phyloP scores from a whole-genome alignment of 2,113 vertebrate genomes.

The Pelvicachromis taeniatus region DNA sequence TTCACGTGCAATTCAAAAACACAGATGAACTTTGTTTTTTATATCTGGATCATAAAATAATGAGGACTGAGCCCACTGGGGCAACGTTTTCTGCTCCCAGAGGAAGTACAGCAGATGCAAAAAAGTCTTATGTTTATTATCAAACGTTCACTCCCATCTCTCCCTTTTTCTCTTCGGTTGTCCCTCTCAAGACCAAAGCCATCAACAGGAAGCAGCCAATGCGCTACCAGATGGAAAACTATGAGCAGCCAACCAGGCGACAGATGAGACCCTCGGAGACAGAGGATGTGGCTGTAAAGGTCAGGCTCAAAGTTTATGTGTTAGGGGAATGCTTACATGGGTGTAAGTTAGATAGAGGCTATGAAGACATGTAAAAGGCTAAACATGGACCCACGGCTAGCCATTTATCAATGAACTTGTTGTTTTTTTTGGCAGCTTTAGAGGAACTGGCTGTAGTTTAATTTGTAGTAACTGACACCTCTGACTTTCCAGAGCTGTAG shows the following conservation, averaged over 20 bases:
- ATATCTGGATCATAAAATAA: neutral
- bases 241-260: conserved; percentile 81
- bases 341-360: neutral
- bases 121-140: neutral
- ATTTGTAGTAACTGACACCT: neutral
- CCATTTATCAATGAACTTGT: neutral
- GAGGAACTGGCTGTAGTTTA: neutral
- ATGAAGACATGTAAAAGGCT: neutral
- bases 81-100: neutral
- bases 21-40: neutral
- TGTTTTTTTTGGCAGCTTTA: neutral
- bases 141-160: neutral
- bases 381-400: neutral
- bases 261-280: conserved; percentile 78
- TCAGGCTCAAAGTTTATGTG: conserved; percentile 54
- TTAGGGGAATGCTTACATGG: neutral
- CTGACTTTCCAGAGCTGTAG: neutral
- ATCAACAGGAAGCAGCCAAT: conserved; percentile 93
- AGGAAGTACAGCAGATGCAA: conserved; percentile 2
- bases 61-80: neutral
- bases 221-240: conserved; percentile 87
- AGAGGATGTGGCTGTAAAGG: conserved; percentile 91
- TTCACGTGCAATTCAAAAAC: neutral
- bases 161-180: neutral
- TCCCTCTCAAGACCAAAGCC: conserved; percentile 80